Conservation (phyloP, 2,113 vertebrate genomes). For the Pteronura brasiliensis region DNA sequence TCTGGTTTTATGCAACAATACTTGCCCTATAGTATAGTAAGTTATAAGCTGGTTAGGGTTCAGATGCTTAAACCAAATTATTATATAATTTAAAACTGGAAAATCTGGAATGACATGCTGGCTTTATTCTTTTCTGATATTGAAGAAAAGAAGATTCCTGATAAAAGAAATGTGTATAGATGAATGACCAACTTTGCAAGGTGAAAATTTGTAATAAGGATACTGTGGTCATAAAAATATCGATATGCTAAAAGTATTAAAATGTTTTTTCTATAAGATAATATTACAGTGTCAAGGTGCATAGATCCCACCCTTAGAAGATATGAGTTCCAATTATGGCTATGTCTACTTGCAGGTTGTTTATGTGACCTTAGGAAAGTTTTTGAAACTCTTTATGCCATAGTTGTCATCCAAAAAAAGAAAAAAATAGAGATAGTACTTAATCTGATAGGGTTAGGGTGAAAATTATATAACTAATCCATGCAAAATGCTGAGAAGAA, state of each 20-base stretch:
- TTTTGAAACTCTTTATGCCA: neutral
- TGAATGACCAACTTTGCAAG: neutral
- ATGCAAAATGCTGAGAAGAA: slow-evolving; percentile 17
- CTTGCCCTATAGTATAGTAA: neutral
- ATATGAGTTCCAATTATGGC: neutral
- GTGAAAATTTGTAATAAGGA: neutral
- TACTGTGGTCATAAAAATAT: neutral
- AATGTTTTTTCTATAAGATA: neutral
- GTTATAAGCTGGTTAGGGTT: slow-evolving; percentile 7
- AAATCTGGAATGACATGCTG: neutral
- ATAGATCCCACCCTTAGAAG: neutral
- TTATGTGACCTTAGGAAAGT: neutral
- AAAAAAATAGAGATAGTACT: neutral
- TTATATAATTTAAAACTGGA: slow-evolving; percentile 16
- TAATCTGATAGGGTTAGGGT: neutral
- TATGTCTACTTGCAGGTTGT: neutral
- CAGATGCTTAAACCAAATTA: neutral
- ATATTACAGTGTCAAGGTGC: neutral
- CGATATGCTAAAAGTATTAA: neutral
- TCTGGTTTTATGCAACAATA: neutral
- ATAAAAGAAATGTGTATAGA: neutral
- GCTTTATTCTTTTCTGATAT: neutral
- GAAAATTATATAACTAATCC: neutral
- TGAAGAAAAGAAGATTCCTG: neutral
- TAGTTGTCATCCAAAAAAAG: neutral